A percentile compares a stretch with the other conserved stretches of the same genome.
These are phyloP conservation scores for Setipinna tenuifilis DNA, from an alignment of 2,797 vertebrate species.

Conservation along the genomic window DNA sequence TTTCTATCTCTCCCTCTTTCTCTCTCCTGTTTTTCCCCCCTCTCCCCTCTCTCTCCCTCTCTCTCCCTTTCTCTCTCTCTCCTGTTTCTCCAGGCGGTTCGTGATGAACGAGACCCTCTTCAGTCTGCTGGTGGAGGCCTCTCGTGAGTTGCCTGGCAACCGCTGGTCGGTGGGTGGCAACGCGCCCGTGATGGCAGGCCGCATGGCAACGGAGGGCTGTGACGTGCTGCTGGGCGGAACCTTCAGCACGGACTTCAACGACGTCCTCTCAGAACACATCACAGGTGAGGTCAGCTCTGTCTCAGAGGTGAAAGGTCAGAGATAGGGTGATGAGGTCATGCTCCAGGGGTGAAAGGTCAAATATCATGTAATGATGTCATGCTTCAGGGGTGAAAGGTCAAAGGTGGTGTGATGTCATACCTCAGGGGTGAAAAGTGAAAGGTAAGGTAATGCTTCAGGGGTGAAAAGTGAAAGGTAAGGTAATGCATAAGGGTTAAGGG, in stretches of 20 bases:
- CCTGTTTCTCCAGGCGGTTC: conserved; percentile 69
- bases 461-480: no score
- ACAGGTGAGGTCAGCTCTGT: conserved; percentile 70
- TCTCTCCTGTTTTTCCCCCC: neutral
- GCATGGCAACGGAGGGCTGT: conserved; percentile 82
- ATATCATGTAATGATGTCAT: no score
- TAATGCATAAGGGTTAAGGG: no score
- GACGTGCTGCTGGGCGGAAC: conserved; percentile 82
- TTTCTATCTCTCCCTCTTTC: neutral
- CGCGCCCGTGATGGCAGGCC: conserved; percentile 83
- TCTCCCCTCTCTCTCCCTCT: neutral
- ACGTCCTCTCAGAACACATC: conserved; percentile 78
- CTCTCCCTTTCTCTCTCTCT: no score
- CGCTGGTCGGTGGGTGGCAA: conserved; percentile 84
- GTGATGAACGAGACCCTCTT: conserved; percentile 82
- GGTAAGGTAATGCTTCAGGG: no score
- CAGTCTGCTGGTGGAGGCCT: conserved; percentile 77
- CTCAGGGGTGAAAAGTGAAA: no score
- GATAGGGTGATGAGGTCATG: no score
- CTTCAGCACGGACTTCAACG: conserved; percentile 39
- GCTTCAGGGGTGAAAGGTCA: no score
- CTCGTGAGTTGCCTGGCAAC: conserved; percentile 80
- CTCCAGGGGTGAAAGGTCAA: no score
- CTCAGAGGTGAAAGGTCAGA: no score
- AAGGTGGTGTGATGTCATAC: no score